These are phyloP conservation scores for Phaedon cochleariae DNA, from an alignment of 2,888 invertebrate species.

Conservation along the genomic window DNA sequence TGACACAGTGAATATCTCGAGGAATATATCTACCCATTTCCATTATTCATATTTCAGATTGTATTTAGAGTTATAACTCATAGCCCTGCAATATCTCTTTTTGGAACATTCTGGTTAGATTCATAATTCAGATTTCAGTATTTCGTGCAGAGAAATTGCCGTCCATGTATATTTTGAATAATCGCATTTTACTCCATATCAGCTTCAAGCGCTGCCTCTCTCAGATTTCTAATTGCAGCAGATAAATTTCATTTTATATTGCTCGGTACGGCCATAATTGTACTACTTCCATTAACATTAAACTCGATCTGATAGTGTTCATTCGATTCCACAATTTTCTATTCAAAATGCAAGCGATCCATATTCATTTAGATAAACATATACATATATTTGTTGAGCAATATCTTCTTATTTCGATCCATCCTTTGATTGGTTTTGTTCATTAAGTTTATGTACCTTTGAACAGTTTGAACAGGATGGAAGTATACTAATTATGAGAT, in stretches of 20 bases:
- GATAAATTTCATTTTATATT: constrained; percentile 17
- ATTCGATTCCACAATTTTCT: constrained; percentile 19
- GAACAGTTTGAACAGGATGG: background rate
- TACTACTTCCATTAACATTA: constrained; percentile 4
- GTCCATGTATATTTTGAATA: too few relatives aligned
- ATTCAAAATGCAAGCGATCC: constrained; percentile 19
- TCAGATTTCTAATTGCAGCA: constrained; percentile 12
- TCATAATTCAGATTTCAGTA: background rate
- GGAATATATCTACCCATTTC: too few relatives aligned
- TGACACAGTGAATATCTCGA: too few relatives aligned
- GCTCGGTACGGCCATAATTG: constrained; percentile 10
- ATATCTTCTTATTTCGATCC: background rate
- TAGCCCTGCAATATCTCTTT: background rate
- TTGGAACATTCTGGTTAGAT: background rate
- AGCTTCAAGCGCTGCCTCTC: background rate
- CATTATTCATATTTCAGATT: too few relatives aligned
- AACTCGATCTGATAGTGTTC: constrained; percentile 11
- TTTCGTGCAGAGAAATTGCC: background rate
- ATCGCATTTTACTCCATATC: background rate
- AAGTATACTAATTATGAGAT: background rate
- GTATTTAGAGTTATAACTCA: background rate
- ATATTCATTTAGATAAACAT: constrained; percentile 24
- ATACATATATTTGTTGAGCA: background rate
- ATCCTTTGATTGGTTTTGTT: constrained; percentile 5
- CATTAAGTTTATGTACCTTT: constrained; percentile 12